phyloP scores from a whole-genome alignment of 2,113 vertebrate genomes.

The Hylia prasina region DNA sequence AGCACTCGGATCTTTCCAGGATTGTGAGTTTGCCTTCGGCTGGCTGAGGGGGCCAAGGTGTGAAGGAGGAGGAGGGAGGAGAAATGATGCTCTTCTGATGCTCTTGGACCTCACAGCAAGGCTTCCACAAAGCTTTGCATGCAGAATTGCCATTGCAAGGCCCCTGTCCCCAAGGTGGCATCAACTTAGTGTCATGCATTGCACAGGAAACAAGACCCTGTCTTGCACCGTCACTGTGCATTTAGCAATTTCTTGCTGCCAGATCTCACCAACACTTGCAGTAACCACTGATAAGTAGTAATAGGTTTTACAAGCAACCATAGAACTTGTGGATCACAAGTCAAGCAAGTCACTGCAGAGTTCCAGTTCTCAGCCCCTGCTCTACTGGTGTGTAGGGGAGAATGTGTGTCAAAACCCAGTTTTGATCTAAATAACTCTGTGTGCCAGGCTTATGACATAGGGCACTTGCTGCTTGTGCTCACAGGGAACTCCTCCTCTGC shows the following conservation, averaged over 20 bases:
- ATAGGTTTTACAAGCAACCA: background rate
- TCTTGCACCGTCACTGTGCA: background rate
- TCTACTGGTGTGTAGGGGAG: background rate
- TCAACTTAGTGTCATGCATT: rapidly evolving
- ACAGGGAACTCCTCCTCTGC: background rate
- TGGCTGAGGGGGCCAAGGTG: background rate
- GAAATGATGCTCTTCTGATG: background rate
- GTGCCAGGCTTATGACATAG: rapidly evolving
- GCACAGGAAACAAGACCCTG: background rate
- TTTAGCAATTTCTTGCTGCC: background rate
- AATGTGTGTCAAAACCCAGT: rapidly evolving
- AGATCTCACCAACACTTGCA: background rate
- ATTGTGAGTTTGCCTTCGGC: background rate
- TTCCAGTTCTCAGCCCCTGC: background rate
- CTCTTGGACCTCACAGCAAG: background rate
- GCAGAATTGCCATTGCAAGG: background rate
- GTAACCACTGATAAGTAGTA: background rate
- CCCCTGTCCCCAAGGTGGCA: background rate
- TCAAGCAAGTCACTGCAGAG: background rate
- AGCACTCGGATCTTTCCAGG: background rate
- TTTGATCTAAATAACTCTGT: background rate
- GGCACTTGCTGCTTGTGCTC: background rate
- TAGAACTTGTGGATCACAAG: background rate
- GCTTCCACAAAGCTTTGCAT: rapidly evolving
- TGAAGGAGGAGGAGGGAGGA: background rate